Evolutionary conservation across 1,140 invertebrate genomes (phyloP).

Genomic region (Cydia splendana): DNA sequence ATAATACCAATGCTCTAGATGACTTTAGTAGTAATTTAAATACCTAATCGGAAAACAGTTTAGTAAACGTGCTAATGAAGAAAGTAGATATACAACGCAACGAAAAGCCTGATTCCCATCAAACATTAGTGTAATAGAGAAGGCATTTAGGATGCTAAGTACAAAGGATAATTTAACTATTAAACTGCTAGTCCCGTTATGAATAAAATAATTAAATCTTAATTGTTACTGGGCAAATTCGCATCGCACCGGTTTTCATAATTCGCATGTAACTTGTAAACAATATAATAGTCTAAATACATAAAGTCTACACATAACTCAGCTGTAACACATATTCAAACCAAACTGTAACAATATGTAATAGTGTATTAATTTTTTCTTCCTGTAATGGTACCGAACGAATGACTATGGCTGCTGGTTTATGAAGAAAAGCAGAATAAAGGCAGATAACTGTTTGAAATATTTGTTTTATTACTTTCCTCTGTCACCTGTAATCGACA

Average conservation of each 20-base stretch:
- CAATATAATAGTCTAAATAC: slow-evolving; percentile 74
- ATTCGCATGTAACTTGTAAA: slow-evolving; percentile 74
- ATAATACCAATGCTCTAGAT: slow-evolving; percentile 11
- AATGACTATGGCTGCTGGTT: slow-evolving; percentile 78
- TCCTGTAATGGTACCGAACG: slow-evolving; percentile 77
- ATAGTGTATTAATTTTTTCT: slow-evolving; percentile 78
- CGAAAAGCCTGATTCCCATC: slow-evolving; percentile 69
- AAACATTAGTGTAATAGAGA: slow-evolving; percentile 75
- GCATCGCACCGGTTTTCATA: slow-evolving; percentile 77
- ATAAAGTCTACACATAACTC: slow-evolving; percentile 61
- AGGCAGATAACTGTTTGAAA: slow-evolving; percentile 78
- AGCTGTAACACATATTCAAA: slow-evolving; percentile 79
- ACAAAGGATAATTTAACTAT: slow-evolving; percentile 76
- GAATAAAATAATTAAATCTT: slow-evolving; percentile 56
- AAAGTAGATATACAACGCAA: slow-evolving; percentile 29
- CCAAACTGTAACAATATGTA: slow-evolving; percentile 77
- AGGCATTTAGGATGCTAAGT: slow-evolving; percentile 75
- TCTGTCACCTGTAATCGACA: not conserved
- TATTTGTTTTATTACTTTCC: slow-evolving; percentile 67
- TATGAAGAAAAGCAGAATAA: slow-evolving; percentile 74
- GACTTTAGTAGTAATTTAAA: slow-evolving; percentile 33
- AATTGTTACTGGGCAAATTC: slow-evolving; percentile 65
- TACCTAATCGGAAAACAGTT: slow-evolving; percentile 24
- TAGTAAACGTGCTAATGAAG: slow-evolving; percentile 7
- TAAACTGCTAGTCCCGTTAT: slow-evolving; percentile 74